These are phyloP conservation scores for Ciconia boyciana DNA, from an alignment of 2,113 vertebrate genomes.

Conservation along the genomic window DNA sequence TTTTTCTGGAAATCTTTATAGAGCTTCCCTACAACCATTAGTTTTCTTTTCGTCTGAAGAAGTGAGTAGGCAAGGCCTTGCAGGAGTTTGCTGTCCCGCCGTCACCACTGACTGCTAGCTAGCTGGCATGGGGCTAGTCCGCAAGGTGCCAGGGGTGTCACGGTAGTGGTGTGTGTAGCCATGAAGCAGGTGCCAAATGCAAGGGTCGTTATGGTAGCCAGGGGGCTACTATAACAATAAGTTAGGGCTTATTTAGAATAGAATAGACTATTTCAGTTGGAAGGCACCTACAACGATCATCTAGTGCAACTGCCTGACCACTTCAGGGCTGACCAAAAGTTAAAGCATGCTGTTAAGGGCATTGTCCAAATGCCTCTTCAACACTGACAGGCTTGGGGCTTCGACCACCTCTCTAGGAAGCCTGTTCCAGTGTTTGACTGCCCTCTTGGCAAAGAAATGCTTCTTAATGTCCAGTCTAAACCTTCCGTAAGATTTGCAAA, in stretches of 20 bases:
- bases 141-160: background rate
- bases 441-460: background rate
- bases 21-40: background rate
- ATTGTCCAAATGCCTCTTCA: background rate
- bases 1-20: background rate
- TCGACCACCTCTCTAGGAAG: background rate
- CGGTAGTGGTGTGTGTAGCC: accelerated
- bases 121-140: background rate
- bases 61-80: background rate
- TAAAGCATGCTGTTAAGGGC: background rate
- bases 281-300: background rate
- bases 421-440: background rate
- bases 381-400: background rate
- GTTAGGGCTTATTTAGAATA: background rate
- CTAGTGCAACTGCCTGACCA: background rate
- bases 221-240: no score
- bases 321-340: background rate
- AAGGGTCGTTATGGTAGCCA: background rate
- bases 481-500: background rate
- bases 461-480: background rate
- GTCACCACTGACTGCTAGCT: background rate
- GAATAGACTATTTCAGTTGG: background rate
- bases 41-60: background rate
- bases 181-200: background rate
- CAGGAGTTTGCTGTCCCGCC: background rate